Evolutionary conservation across 2,113 vertebrate species (phyloP).

Genomic region (Lepus timidus): DNA sequence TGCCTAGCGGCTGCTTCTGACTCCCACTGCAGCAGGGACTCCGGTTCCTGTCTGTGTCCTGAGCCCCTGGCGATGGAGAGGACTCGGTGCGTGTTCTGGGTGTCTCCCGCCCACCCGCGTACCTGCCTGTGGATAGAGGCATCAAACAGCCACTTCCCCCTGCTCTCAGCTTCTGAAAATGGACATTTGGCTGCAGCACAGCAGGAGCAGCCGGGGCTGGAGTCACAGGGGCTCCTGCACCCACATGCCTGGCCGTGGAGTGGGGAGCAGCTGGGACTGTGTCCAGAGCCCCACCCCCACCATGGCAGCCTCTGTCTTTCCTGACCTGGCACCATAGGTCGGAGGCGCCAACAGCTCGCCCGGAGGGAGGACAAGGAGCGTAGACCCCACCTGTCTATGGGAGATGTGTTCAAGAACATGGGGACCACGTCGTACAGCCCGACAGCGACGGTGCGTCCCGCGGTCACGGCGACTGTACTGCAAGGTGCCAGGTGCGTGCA

Average conservation of each 20-base stretch:
- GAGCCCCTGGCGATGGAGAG: background rate
- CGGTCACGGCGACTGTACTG: background rate
- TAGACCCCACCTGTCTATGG: background rate
- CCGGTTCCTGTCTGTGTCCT: background rate
- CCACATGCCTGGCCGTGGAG: background rate
- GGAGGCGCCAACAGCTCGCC: background rate
- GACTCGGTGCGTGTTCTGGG: background rate
- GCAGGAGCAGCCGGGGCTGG: background rate
- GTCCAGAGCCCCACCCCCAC: background rate
- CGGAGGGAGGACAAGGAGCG: too few species aligned
- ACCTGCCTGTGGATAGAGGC: background rate
- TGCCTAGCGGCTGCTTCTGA: background rate
- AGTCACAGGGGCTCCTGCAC: background rate
- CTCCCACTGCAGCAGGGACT: background rate
- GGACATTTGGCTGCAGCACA: too few species aligned
- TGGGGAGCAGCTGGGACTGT: background rate
- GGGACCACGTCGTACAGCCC: background rate
- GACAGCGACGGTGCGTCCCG: accelerated
- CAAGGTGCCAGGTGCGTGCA: background rate
- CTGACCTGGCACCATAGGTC: background rate
- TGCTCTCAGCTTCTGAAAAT: background rate
- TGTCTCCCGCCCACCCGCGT: background rate
- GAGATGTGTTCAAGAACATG: background rate
- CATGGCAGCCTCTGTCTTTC: background rate
- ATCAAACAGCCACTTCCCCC: background rate